A percentile compares a stretch with the other conserved stretches of the same genome.
phyloP scores from a whole-genome alignment of 2,888 invertebrate species.

The Ochropleura plecta region DNA sequence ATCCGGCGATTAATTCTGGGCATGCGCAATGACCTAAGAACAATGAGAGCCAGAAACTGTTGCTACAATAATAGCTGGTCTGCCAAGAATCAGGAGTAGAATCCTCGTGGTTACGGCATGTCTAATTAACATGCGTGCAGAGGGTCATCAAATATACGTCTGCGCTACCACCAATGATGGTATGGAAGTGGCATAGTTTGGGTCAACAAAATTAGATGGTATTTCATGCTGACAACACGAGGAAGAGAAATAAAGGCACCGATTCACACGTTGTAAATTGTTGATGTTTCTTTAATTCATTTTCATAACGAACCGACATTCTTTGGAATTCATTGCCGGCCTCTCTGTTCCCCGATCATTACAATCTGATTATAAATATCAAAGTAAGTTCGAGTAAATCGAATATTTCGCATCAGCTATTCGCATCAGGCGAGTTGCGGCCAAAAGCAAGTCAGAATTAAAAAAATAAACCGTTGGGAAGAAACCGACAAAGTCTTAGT shows the following conservation, averaged over 20 bases:
- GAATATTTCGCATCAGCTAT: too few species aligned
- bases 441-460: too few species aligned
- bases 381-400: too few species aligned
- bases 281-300: background rate
- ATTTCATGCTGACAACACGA: background rate
- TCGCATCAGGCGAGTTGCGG: too few species aligned
- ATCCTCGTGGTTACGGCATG: background rate
- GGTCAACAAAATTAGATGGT: background rate
- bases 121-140: background rate
- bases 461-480: too few species aligned
- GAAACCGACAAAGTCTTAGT: background rate
- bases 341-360: too few species aligned
- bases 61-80: constrained; percentile 41
- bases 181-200: background rate
- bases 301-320: too few species aligned
- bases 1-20: constrained; percentile 43
- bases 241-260: background rate
- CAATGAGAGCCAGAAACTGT: constrained; percentile 52
- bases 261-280: background rate
- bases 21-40: constrained; percentile 52
- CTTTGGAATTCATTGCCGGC: too few species aligned
- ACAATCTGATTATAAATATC: too few species aligned
- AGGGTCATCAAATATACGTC: background rate
- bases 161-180: background rate
- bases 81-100: constrained; percentile 46